Base-by-base conservation (phyloP, 2,888 invertebrate species). In the Pristionchus exspectatus region DNA sequence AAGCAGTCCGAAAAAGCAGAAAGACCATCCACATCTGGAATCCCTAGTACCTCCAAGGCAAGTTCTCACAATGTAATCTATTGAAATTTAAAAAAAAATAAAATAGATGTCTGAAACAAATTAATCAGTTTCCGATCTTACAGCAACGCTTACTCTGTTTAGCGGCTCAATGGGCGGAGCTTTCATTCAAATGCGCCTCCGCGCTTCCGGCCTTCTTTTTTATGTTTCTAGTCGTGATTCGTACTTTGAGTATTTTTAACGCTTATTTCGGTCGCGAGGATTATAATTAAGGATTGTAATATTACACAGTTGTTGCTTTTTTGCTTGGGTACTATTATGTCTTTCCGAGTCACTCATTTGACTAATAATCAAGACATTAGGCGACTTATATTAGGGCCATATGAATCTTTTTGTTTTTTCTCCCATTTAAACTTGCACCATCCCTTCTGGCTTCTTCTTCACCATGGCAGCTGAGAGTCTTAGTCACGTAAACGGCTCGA, bases 91-190 rank as follows among this genome's bases (percentile, higher is more conserved):
- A 74, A 44, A 30, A 44, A 74, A 44, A 10, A 44, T 44, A 38
- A 44, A 74, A 74, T 2, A 21, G 24, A n/a, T 10, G 2, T 66
- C 16, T 9, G 24, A n/a, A 66, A 7, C 63, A 18, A 66, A 66
- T 66, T 66, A 54, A 18, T 54, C 54, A 54, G 12, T 16, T 54
- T 18, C 14, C 18, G 66, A 66, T 86, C 21, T 33, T 38, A 33
- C 44, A 30, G 30, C 63, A 9, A 83, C n/a, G 30, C 44, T 83
- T 83, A 83, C 83, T 21, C 54, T 54, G n/a, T 50, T 83, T 83
- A 83, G 83, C 83, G 83, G 83, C 83, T n/a, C n/a, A n/a, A n/a
- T 21, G 83, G 83, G 83, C 83, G 83, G 83, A 74, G 74, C 74
- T 74, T 12, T 21, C 44, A 38, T 74, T 74, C 74, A 74, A 74